Evolutionary conservation across 1,140 invertebrate genomes (phyloP), one percentile per base, ranked within the genome.

Genomic region (Medauroidea extradentata): DNA sequence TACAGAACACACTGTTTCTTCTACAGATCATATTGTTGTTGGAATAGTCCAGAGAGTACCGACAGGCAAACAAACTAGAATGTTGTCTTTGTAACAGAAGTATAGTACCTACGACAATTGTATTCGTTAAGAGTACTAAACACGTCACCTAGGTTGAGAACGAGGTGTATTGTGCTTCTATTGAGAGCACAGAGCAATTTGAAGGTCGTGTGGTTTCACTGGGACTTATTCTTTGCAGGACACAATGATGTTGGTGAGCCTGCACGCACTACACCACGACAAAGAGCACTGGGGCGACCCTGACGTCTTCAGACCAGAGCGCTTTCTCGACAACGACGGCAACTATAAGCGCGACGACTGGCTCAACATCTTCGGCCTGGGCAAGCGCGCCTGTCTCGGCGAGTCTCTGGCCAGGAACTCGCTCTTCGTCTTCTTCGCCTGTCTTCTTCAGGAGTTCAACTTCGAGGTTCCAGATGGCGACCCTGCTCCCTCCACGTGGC

Each of bases 251-350:
- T 72, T 92, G 50, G 74, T 85, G 0, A 85, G 86, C 63, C 71
- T 87, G 18, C 81, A 85, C 72, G 83, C 85, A 19, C 74, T 86
- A 1, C 83, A 90, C 65, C 85, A 86, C 64, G 87, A 91, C 63
- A 63, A 74, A 42, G 64, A 70, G 2, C 75, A 83, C 61, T 92
- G 88, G 88, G 79, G 81, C 5, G 81, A 89, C 64, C 87, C 89
- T 0, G 74, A 83, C 27, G 63, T 69, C 4, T 85, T 85, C 64
- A 61, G 78, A 39, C 83, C 83, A 1, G 80, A 83, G 62, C 69
- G 83, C 54, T 84, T 83, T 63, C 69, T 85, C 29, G 71, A 80
- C 48, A 61, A 72, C 3, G 64, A 76, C 24, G 80, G 81, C 34
- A 55, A 78, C 27, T 72, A 79, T 16, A 52, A 75, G 7, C 70